Evolutionary conservation across 1,140 invertebrate genomes (phyloP).

Genomic region (Mamestra configurata): DNA sequence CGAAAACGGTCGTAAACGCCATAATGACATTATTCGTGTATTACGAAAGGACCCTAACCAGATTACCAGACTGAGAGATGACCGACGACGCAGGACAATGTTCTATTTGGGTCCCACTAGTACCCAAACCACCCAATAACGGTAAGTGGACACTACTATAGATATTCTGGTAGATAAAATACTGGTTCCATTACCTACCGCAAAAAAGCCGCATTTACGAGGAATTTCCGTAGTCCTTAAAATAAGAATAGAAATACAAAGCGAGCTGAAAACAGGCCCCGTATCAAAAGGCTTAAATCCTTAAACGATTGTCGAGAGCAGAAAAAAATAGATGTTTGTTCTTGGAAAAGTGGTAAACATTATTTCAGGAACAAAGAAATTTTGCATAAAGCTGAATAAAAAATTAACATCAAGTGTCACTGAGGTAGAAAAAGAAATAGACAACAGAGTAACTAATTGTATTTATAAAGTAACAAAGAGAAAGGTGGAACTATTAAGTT

Average conservation of each 20-base stretch:
- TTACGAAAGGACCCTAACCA: conserved; percentile 64
- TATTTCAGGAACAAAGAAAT: conserved; percentile 22
- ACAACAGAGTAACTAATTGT: background rate
- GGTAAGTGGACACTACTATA: conserved; percentile 1
- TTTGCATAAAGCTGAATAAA: background rate
- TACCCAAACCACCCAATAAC: background rate
- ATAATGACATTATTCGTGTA: conserved; percentile 67
- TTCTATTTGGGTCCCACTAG: background rate
- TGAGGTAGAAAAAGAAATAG: background rate
- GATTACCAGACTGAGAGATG: conserved; percentile 61
- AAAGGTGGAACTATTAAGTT: conserved; percentile 57
- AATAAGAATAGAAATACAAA: conserved; percentile 37
- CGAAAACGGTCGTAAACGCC: conserved; percentile 62
- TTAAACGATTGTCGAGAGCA: conserved; percentile 13
- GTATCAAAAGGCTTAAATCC: conserved; percentile 35
- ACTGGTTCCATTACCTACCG: background rate
- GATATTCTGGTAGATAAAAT: background rate
- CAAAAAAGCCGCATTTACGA: background rate
- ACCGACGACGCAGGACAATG: background rate
- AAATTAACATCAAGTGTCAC: conserved; percentile 19
- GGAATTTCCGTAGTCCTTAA: conserved; percentile 16
- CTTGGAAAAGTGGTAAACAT: conserved; percentile 26
- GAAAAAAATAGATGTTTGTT: conserved; percentile 13
- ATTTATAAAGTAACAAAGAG: conserved; percentile 41
- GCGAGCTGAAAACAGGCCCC: background rate